These are phyloP conservation scores for Thecocarcelia acutangulata DNA, from an alignment of 2,888 invertebrate species.

Conservation along the genomic window DNA sequence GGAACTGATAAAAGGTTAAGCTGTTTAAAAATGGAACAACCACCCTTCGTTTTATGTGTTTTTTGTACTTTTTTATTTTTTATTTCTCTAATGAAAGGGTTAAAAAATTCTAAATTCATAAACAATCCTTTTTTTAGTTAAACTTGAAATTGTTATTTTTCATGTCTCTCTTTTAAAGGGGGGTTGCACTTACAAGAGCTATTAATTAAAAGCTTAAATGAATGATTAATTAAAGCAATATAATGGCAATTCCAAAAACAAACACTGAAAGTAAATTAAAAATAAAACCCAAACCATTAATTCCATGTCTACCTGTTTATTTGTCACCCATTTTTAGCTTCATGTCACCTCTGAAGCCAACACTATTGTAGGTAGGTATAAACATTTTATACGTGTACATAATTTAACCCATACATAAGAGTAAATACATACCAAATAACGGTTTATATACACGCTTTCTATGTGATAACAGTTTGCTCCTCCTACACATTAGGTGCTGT, in stretches of 20 bases:
- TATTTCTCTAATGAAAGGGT: constrained; percentile 46
- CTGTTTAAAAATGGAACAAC: constrained; percentile 35
- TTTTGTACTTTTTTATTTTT: background rate
- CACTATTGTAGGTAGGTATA: background rate
- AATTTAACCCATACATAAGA: background rate
- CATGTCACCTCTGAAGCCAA: constrained; percentile 46
- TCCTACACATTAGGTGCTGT: constrained; percentile 66
- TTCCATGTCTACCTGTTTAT: constrained; percentile 38
- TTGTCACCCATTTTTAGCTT: constrained; percentile 50
- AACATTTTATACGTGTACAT: background rate
- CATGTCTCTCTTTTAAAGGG: constrained; percentile 9
- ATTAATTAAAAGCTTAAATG: constrained; percentile 68
- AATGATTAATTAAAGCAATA: constrained; percentile 62
- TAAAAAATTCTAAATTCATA: constrained; percentile 39
- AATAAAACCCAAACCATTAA: constrained; percentile 6
- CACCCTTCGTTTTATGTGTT: constrained; percentile 20
- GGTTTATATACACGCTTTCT: constrained; percentile 31
- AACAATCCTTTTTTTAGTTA: constrained; percentile 15
- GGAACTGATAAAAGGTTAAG: constrained; percentile 44
- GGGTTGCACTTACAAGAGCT: constrained; percentile 17
- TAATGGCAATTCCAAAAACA: constrained; percentile 20
- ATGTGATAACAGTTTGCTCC: constrained; percentile 50
- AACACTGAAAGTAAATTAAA: constrained; percentile 2
- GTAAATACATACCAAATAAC: background rate
- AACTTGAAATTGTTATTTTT: constrained; percentile 27